phyloP scores from a whole-genome alignment of 2,113 vertebrate genomes.

The Vidua chalybeata region DNA sequence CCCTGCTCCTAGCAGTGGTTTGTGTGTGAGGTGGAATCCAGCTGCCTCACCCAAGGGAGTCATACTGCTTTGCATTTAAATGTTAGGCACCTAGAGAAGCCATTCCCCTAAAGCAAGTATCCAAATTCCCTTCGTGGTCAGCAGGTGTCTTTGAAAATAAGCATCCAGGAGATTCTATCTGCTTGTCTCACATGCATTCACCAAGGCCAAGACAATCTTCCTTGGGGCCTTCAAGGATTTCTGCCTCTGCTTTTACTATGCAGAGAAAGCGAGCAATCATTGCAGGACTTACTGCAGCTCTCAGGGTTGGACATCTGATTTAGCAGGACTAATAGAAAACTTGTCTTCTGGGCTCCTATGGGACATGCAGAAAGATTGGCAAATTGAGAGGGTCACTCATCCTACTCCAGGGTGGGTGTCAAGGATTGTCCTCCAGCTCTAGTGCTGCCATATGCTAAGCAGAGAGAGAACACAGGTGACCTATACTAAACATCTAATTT shows the following conservation, averaged over 20 bases:
- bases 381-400: not conserved
- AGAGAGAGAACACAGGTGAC: not conserved
- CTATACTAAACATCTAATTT: not conserved
- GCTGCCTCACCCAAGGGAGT: not conserved
- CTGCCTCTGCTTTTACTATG: not conserved
- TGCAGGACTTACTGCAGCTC: not conserved
- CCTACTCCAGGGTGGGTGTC: not conserved
- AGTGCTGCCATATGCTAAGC: rapidly evolving
- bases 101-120: not conserved
- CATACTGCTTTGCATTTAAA: not conserved
- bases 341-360: not conserved
- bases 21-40: not conserved
- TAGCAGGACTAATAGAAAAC: not conserved
- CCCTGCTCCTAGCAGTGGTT: not conserved
- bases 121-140: not conserved
- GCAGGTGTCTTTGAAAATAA: not conserved
- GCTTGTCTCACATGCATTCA: not conserved
- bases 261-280: not conserved
- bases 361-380: not conserved
- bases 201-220: not conserved
- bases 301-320: not conserved
- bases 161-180: not conserved
- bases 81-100: not conserved
- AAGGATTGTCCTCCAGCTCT: not conserved
- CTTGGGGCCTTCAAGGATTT: not conserved